Evolutionary conservation across 2,888 invertebrate species (phyloP).

Genomic region (Bibio marci): DNA sequence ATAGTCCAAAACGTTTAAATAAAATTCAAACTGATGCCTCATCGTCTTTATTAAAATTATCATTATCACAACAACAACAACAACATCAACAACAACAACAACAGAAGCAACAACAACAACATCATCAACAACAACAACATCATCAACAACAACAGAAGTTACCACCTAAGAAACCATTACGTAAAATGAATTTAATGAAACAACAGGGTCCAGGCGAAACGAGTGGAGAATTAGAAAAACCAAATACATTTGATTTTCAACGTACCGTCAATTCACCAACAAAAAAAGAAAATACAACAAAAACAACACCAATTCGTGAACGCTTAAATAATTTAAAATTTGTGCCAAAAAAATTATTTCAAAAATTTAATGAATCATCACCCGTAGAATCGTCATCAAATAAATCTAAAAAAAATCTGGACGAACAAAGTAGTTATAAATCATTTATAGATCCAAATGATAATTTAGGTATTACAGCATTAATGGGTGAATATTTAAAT

Average conservation of each 20-base stretch:
- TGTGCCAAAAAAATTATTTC: conserved; percentile 4
- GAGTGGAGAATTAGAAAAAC: too few species aligned
- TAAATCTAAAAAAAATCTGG: too few species aligned
- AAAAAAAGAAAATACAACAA: background rate
- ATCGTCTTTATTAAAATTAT: background rate
- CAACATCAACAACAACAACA: background rate
- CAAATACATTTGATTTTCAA: conserved; percentile 21
- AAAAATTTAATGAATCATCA: background rate
- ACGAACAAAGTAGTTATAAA: conserved; percentile 2
- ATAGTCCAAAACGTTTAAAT: background rate
- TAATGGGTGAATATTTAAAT: conserved; percentile 7
- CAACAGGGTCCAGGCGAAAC: too few species aligned
- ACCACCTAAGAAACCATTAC: conserved; percentile 1
- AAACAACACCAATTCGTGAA: too few species aligned
- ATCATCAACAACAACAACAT: too few species aligned
- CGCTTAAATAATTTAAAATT: background rate
- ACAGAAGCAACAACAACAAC: background rate
- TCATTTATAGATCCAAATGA: background rate
- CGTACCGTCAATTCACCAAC: conserved; percentile 21
- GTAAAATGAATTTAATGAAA: background rate
- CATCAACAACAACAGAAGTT: background rate
- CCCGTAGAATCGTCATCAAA: too few species aligned
- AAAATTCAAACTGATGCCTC: background rate
- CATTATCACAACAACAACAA: background rate
- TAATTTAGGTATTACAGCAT: conserved; percentile 1